A percentile compares a stretch with the other conserved stretches of the same genome.
Conservation (phyloP, 2,888 invertebrate species). For the Opisthograptis luteolata region DNA sequence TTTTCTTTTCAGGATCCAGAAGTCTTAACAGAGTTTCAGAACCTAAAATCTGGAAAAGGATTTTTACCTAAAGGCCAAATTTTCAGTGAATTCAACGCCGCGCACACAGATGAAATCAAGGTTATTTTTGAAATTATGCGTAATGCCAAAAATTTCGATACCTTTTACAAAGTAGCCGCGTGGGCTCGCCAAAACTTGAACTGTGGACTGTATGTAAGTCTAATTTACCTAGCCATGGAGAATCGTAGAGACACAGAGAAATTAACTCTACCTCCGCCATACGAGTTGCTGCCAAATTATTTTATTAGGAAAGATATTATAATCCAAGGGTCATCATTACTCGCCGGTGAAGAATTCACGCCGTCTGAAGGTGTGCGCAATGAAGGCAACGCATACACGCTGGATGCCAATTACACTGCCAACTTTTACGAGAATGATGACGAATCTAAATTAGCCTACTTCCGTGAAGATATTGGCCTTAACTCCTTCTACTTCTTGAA, state of each 20-base stretch:
- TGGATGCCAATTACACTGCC: constrained; percentile 71
- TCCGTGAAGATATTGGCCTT: constrained; percentile 88
- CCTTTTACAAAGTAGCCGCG: constrained; percentile 83
- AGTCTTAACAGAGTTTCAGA: constrained; percentile 55
- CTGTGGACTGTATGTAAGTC: constrained; percentile 86
- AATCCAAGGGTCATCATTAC: constrained; percentile 64
- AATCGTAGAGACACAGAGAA: constrained; percentile 84
- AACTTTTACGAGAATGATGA: constrained; percentile 67
- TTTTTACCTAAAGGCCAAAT: constrained; percentile 67
- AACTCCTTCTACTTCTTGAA: constrained; percentile 86
- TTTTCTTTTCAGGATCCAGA: constrained; percentile 59
- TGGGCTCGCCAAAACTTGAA: constrained; percentile 86
- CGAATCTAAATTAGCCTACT: constrained; percentile 87
- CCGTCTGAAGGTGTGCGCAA: constrained; percentile 54
- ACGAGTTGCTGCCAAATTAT: constrained; percentile 87
- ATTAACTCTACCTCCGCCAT: constrained; percentile 86
- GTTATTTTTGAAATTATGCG: constrained; percentile 77
- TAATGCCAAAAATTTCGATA: constrained; percentile 83
- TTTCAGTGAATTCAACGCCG: constrained; percentile 66
- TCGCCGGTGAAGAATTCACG: constrained; percentile 56
- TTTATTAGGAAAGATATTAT: constrained; percentile 86
- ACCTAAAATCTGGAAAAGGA: constrained; percentile 52
- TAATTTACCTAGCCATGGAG: constrained; percentile 83
- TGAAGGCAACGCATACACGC: constrained; percentile 67
- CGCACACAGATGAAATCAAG: constrained; percentile 63